Evolutionary conservation across 2,888 invertebrate genomes (phyloP).

Genomic region (Anticlea derivata): DNA sequence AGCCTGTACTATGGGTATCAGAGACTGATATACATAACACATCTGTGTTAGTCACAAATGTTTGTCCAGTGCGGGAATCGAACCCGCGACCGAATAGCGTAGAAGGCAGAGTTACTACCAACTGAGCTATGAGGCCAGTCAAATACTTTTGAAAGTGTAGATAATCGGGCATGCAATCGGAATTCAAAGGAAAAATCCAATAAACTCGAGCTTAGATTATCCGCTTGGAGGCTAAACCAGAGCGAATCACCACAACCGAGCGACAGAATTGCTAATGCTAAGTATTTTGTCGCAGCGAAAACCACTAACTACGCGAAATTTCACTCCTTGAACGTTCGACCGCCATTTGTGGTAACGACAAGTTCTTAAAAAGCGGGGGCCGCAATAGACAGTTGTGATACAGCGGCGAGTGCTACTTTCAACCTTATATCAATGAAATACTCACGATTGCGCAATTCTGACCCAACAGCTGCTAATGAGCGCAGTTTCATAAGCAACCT

Average conservation of each 20-base stretch:
- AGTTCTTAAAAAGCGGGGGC: background rate
- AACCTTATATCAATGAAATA: background rate
- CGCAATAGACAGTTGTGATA: background rate
- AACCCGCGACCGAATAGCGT: too few species aligned
- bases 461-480: too few species aligned
- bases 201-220: constrained; percentile 29
- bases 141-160: too few species aligned
- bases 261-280: constrained; percentile 35
- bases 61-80: too few species aligned
- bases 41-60: too few species aligned
- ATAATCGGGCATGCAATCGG: constrained; percentile 7
- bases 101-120: too few species aligned
- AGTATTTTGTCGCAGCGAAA: constrained; percentile 52
- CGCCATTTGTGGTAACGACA: constrained; percentile 42
- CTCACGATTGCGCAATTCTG: too few species aligned
- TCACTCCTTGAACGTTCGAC: constrained; percentile 43
- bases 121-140: too few species aligned
- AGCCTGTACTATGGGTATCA: too few species aligned
- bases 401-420: too few species aligned
- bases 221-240: constrained; percentile 26
- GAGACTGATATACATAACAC: too few species aligned
- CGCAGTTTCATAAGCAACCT: too few species aligned
- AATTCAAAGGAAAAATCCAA: constrained; percentile 27
- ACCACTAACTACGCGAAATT: constrained; percentile 59
- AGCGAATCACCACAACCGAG: constrained; percentile 29